These are phyloP conservation scores for Trichosurus vulpecula DNA, from an alignment of 2,797 vertebrate genomes.

Conservation along the genomic window DNA sequence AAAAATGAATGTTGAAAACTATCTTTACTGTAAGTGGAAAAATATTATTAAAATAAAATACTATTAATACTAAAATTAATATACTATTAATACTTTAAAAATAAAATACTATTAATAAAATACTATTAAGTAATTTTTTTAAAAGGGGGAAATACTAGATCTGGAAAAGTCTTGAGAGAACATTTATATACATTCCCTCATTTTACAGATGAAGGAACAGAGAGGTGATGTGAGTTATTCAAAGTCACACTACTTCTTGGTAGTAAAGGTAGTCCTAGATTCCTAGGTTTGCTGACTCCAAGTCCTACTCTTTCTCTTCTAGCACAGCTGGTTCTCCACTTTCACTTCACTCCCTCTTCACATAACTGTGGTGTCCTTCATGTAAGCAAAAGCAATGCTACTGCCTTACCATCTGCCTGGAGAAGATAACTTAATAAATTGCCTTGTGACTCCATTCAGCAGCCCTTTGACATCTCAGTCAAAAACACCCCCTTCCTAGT, in stretches of 20 bases:
- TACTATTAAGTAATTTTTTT: no score
- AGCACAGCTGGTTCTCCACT: background rate
- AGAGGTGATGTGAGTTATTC: background rate
- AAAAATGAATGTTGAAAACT: no score
- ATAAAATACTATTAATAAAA: no score
- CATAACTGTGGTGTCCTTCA: background rate
- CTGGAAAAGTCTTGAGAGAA: background rate
- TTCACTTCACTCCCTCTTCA: background rate
- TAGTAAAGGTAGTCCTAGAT: background rate
- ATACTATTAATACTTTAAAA: no score
- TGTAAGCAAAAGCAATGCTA: background rate
- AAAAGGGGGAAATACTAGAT: background rate
- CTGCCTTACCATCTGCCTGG: background rate
- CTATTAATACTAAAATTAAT: no score
- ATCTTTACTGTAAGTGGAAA: no score
- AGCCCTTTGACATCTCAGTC: background rate
- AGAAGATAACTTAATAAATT: background rate
- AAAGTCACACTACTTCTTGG: background rate
- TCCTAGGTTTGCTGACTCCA: background rate
- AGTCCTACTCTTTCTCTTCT: background rate
- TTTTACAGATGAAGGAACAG: background rate
- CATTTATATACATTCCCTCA: background rate
- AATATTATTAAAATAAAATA: no score
- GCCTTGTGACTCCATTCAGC: background rate
- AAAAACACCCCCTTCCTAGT: background rate